A percentile compares a stretch with the other conserved stretches of the same genome.
These are phyloP conservation scores for Lytechinus variegatus DNA, from an alignment of 35 echinoderm and acorn worm species.

Conservation along the genomic window DNA sequence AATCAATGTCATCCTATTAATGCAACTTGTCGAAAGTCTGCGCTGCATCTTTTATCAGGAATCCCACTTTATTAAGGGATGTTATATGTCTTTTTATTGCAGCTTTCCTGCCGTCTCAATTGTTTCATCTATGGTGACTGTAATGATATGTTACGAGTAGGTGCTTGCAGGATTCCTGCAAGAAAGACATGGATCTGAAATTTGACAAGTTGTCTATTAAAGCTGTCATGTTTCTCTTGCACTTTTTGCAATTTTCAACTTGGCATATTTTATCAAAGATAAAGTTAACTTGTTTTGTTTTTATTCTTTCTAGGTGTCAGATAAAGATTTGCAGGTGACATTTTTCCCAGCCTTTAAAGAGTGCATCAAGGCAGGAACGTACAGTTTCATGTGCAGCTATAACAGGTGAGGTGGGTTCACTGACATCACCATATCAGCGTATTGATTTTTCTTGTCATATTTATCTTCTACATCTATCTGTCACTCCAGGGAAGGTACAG, in stretches of 20 bases:
- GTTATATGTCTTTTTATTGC: no score
- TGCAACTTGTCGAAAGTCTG: no score
- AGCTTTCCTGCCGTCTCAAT: no score
- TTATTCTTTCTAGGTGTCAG: conserved; percentile 69
- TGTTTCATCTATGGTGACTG: no score
- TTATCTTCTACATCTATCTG: not conserved
- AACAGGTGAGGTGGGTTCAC: conserved; percentile 73
- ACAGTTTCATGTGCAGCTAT: conserved; percentile 98
- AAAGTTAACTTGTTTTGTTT: not conserved
- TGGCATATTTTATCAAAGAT: not conserved
- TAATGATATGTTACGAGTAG: no score
- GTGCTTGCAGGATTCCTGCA: no score
- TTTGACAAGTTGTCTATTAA: no score
- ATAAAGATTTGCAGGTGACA: conserved; percentile 80
- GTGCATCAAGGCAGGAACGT: conserved; percentile 95
- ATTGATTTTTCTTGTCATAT: not conserved
- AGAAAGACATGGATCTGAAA: no score
- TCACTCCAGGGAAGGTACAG: not conserved
- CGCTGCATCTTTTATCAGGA: no score
- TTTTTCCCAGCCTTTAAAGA: conserved; percentile 93
- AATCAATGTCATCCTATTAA: no score
- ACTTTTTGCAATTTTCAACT: not conserved
- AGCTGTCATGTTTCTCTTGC: not conserved
- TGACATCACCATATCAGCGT: not conserved
- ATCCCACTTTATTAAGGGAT: no score